Conservation (phyloP, 2,797 vertebrate species). For the Lindbergichthys nudifrons region DNA sequence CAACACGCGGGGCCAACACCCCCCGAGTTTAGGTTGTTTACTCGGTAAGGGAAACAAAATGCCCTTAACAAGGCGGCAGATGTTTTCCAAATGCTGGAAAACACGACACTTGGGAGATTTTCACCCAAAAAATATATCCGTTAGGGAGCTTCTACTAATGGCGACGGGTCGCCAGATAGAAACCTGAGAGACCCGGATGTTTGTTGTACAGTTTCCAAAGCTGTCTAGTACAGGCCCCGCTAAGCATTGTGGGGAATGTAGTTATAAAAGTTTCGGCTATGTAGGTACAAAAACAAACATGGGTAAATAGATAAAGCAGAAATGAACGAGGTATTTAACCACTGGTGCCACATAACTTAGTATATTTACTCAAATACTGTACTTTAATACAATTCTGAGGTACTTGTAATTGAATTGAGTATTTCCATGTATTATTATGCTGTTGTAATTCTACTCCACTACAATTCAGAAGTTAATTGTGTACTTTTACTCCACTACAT, state of each 20-base stretch:
- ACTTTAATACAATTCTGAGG: too few relatives aligned
- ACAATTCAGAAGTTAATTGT: too few relatives aligned
- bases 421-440: too few relatives aligned
- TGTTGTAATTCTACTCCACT: too few relatives aligned
- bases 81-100: slow-evolving; percentile 78
- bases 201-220: slow-evolving; percentile 53
- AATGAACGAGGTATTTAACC: too few relatives aligned
- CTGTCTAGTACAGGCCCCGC: neutral
- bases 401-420: too few relatives aligned
- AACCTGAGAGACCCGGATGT: slow-evolving; percentile 89
- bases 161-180: slow-evolving; percentile 94
- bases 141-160: slow-evolving; percentile 81
- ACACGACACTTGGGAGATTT: slow-evolving; percentile 66
- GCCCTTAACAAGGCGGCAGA: slow-evolving; percentile 69
- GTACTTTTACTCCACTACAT: too few relatives aligned
- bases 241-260: slow-evolving; percentile 79
- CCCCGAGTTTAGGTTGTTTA: slow-evolving; percentile 51
- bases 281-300: neutral
- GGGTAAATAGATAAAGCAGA: too few relatives aligned
- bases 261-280: slow-evolving; percentile 32
- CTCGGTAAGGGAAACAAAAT: slow-evolving; percentile 62
- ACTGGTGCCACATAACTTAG: too few relatives aligned
- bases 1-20: slow-evolving; percentile 82
- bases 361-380: too few relatives aligned
- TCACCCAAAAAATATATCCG: slow-evolving; percentile 51